Evolutionary conservation across 1,140 invertebrate species (phyloP), one percentile per base, ranked within the genome.

Genomic region (Telenomus remus): DNA sequence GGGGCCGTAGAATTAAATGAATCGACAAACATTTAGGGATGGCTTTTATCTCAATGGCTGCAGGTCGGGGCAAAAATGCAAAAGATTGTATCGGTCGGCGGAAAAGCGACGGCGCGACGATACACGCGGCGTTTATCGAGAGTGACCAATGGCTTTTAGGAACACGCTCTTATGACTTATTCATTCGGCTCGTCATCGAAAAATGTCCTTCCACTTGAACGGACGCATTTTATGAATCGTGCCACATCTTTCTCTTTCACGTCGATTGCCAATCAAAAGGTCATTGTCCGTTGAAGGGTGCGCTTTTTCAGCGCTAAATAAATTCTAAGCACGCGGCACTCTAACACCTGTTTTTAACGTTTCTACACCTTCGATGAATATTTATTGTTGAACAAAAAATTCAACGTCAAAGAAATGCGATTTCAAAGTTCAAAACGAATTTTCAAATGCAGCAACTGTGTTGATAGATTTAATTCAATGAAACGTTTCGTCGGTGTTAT

Each of bases 201-300:
- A 64, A 64, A 75, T 49, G 72, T 69, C 64, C 35, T 75, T 75
- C 64, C 59, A 54, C 46, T 60, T 27, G 61, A 39, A 16, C 61
- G 66, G 11, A 16, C 27, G 57, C 37, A 76, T 70, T 76, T 76
- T 70, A 70, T 76, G 73, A 76, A 70, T 69, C 65, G 59, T 56
- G 71, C 46, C 54, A 55, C 60, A 60, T 70, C 55, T 76, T 76
- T 70, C 55, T 70, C 60, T 27, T 61, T 55, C 66, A 13, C 60
- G 60, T 66, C 46, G 54, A 60, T 70, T 63, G 48, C 60, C 65
- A 61, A 76, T 76, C 60, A 60, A 66, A 70, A 65, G 66, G 44
- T 47, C 66, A 76, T 70, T 70, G 72, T 70, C 57, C 72, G 57
- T 54, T 57, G 15, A 15, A 37, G 42, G 47, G 27, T 44, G 42